Conservation (phyloP, 2,113 vertebrate genomes). For the Verasper variegatus region DNA sequence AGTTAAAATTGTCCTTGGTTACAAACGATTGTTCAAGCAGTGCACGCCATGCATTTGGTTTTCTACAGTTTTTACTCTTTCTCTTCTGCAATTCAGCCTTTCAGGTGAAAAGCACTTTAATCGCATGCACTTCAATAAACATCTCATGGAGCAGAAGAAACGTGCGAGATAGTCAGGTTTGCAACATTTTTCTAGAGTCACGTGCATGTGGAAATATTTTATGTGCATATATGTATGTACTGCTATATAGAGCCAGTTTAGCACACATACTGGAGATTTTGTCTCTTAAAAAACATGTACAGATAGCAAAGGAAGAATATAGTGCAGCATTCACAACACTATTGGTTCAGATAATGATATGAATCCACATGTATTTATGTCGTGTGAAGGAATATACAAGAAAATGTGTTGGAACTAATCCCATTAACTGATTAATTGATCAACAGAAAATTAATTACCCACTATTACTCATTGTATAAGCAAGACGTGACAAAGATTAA, state of each 20-base stretch:
- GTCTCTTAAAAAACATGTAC: background rate
- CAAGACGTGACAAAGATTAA: no score
- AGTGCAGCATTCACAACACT: background rate
- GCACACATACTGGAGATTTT: background rate
- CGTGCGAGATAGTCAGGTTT: background rate
- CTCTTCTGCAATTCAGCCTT: background rate
- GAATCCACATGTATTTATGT: no score
- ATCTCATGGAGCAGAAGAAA: background rate
- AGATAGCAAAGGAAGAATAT: background rate
- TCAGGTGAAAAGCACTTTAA: background rate
- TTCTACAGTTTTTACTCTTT: background rate
- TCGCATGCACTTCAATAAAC: background rate
- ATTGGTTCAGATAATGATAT: background rate
- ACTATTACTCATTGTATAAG: no score
- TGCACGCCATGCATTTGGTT: background rate
- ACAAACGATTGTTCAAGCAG: background rate
- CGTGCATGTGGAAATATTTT: background rate
- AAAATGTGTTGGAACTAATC: background rate
- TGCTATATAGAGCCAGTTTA: background rate
- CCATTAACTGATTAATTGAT: background rate
- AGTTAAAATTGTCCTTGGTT: conserved; percentile 1
- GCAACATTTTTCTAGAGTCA: background rate
- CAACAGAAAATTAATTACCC: background rate
- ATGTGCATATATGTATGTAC: background rate
- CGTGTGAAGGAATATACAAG: background rate